Evolutionary conservation across 2,113 vertebrate genomes (phyloP).

Genomic region (Ameiurus melas): DNA sequence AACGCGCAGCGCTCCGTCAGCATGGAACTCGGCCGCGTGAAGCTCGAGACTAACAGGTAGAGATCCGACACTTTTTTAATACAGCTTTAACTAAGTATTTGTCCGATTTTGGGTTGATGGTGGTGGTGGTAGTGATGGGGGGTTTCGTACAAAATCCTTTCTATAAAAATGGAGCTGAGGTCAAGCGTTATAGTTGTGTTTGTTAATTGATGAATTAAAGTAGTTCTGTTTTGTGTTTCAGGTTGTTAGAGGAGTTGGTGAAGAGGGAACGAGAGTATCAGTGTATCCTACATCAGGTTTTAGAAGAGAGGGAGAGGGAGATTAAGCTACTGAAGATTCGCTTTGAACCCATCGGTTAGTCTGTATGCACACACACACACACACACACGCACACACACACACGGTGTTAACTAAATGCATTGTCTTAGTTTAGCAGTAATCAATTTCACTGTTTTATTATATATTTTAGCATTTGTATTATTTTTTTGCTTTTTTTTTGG

Average conservation of each 20-base stretch:
- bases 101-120: neutral
- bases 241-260: slow-evolving; percentile 89
- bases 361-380: neutral
- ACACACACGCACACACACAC: neutral
- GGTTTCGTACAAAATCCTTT: neutral
- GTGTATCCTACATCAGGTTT: slow-evolving; percentile 86
- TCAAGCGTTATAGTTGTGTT: neutral
- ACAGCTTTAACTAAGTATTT: neutral
- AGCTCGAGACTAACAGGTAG: slow-evolving; percentile 93
- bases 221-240: slow-evolving; percentile 55
- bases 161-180: neutral
- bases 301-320: slow-evolving; percentile 92
- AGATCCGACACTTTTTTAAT: neutral
- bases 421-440: neutral
- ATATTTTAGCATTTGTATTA: neutral
- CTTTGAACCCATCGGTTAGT: slow-evolving; percentile 81
- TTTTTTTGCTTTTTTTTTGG: neutral
- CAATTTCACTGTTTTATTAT: neutral
- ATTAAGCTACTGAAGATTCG: slow-evolving; percentile 86
- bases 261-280: slow-evolving; percentile 94
- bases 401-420: neutral
- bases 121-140: too few relatives aligned
- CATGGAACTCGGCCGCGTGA: slow-evolving; percentile 90
- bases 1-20: slow-evolving; percentile 82
- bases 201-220: neutral